Evolutionary conservation across 2,888 invertebrate species (phyloP).

Genomic region (Caenorhabditis sp.): DNA sequence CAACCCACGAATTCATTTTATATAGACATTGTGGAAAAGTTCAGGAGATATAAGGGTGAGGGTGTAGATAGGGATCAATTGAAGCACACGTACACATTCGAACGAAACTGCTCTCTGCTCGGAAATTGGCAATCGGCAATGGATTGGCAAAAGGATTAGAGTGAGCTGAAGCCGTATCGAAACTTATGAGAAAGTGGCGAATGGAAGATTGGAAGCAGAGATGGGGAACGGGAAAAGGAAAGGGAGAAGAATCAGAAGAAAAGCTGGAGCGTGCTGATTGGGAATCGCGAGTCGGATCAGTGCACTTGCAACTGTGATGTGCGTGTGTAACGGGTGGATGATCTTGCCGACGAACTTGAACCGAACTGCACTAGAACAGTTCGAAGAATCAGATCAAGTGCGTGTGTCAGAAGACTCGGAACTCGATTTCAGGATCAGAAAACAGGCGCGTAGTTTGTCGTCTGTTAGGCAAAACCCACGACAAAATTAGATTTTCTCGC

Average conservation of each 20-base stretch:
- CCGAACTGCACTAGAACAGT: not conserved
- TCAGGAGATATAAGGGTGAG: not conserved
- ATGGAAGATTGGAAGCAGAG: not conserved
- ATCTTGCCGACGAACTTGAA: no score
- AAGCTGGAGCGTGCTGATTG: not conserved
- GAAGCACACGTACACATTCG: not conserved
- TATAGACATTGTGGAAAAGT: not conserved
- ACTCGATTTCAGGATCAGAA: not conserved
- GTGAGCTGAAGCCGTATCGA: not conserved
- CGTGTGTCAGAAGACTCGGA: not conserved
- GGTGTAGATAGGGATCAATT: not conserved
- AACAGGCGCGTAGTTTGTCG: not conserved
- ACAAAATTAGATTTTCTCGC: not conserved
- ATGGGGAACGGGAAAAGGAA: not conserved
- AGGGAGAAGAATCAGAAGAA: not conserved
- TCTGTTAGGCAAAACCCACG: not conserved
- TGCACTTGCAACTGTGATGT: not conserved
- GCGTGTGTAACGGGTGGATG: not conserved
- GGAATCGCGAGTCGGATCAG: not conserved
- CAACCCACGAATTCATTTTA: constrained; percentile 12
- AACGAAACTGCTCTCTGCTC: constrained; percentile 9
- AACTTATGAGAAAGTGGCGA: no score
- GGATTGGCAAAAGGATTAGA: not conserved
- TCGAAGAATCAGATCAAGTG: not conserved
- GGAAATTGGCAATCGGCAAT: not conserved